Percentiles rank a stretch among this genome's conserved stretches.
Conservation (phyloP, 1,140 invertebrate species). For the Papilio polyxenes region DNA sequence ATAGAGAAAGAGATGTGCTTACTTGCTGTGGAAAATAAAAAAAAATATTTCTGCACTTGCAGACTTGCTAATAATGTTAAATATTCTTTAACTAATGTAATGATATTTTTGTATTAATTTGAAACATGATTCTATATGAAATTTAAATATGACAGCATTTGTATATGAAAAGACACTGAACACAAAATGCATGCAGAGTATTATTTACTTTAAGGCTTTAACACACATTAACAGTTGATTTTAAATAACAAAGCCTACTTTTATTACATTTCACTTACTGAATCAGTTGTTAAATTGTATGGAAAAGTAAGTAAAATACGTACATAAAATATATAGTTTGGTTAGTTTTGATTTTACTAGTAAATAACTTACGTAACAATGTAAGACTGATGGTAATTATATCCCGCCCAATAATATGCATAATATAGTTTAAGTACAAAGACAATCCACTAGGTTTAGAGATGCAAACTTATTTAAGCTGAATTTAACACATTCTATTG, state of each 20-base stretch:
- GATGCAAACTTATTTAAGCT: background rate
- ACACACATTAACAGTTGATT: no score
- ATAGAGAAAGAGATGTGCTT: slow-evolving; percentile 71
- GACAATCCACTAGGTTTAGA: background rate
- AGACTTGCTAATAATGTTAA: slow-evolving; percentile 36
- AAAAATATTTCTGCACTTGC: background rate
- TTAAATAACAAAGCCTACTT: no score
- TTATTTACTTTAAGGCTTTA: no score
- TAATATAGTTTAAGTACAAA: slow-evolving; percentile 2
- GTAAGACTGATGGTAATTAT: background rate
- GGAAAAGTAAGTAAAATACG: no score
- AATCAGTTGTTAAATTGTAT: no score
- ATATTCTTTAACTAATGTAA: background rate
- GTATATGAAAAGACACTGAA: no score
- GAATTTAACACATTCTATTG: no score
- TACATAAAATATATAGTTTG: slow-evolving; percentile 25
- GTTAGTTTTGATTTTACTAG: slow-evolving; percentile 31
- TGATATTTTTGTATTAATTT: no score
- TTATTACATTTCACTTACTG: no score
- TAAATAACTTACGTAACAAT: background rate
- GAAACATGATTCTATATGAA: background rate
- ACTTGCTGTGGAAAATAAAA: slow-evolving; percentile 76
- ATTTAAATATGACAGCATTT: background rate
- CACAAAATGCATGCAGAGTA: no score
- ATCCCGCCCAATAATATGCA: background rate